phyloP scores from a whole-genome alignment of 2,113 vertebrate genomes.

The Gallinago paraguaiae region DNA sequence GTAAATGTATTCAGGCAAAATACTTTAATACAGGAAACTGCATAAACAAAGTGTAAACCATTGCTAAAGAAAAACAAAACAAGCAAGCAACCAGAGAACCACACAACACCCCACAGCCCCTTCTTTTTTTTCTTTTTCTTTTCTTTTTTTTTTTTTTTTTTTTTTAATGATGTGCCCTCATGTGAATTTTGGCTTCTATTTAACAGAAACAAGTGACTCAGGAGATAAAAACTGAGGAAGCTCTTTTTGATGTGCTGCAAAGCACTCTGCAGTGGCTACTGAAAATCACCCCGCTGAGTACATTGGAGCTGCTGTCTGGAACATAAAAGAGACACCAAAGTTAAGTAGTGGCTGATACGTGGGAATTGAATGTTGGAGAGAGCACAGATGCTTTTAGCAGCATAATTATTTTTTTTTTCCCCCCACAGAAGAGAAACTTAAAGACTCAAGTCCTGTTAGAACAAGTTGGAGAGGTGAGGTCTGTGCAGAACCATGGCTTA shows the following conservation, averaged over 20 bases:
- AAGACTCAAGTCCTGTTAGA: background rate
- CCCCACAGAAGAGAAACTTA: background rate
- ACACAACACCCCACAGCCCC: rapidly evolving
- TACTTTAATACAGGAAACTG: background rate
- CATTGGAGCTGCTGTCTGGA: background rate
- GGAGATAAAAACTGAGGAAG: background rate
- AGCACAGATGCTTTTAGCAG: background rate
- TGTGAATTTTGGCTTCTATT: background rate
- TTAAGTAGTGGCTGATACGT: background rate
- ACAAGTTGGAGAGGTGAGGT: background rate
- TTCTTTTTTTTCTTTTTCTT: background rate
- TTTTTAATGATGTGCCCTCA: background rate
- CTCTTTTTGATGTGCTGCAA: background rate
- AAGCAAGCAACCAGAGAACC: background rate
- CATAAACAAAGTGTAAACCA: background rate
- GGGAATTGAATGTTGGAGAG: background rate
- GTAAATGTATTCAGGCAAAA: background rate
- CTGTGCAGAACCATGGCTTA: background rate
- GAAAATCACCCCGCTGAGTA: background rate
- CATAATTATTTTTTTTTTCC: background rate
- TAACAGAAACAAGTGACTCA: background rate
- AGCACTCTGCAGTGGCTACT: background rate
- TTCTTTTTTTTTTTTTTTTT: background rate
- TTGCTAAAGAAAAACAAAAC: background rate
- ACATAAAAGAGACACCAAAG: background rate